phyloP scores from a whole-genome alignment of 1,140 invertebrate genomes.

The Hycleus phaleratus region DNA sequence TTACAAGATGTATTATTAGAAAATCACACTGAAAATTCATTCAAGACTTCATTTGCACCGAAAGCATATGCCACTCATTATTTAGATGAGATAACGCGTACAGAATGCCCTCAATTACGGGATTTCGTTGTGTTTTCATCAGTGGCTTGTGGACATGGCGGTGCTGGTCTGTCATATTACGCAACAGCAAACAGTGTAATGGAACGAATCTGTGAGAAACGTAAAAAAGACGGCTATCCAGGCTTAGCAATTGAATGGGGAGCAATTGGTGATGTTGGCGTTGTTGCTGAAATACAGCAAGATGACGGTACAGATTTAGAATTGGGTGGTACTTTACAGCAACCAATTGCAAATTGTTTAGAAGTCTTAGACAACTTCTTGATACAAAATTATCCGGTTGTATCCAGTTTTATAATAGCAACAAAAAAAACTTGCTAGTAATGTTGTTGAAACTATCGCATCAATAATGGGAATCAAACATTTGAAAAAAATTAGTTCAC shows the following conservation, averaged over 20 bases:
- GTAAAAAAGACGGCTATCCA: slow-evolving; percentile 46
- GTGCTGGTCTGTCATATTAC: slow-evolving; percentile 84
- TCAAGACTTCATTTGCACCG: slow-evolving; percentile 41
- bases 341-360: slow-evolving; percentile 72
- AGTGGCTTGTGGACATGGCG: slow-evolving; percentile 79
- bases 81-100: slow-evolving; percentile 46
- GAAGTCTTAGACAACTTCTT: slow-evolving; percentile 60
- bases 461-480: slow-evolving; percentile 48
- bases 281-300: slow-evolving; percentile 72
- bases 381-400: slow-evolving; percentile 62
- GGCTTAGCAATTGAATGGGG: slow-evolving; percentile 58
- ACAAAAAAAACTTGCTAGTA: slow-evolving; percentile 47
- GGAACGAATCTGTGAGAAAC: slow-evolving; percentile 60
- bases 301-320: slow-evolving; percentile 61
- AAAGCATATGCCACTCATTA: slow-evolving; percentile 44
- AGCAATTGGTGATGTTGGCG: slow-evolving; percentile 59
- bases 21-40: slow-evolving; percentile 61
- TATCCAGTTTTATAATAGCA: slow-evolving; percentile 41
- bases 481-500: slow-evolving; percentile 44
- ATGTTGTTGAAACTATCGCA: slow-evolving; percentile 53
- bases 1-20: slow-evolving; percentile 58
- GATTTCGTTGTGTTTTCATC: slow-evolving; percentile 75
- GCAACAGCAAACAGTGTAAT: slow-evolving; percentile 65
- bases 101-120: slow-evolving; percentile 36
- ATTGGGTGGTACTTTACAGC: slow-evolving; percentile 76